Percentiles rank a stretch among this genome's conserved stretches.
phyloP scores from a whole-genome alignment of 2,113 vertebrate genomes.

The Sula dactylatra region DNA sequence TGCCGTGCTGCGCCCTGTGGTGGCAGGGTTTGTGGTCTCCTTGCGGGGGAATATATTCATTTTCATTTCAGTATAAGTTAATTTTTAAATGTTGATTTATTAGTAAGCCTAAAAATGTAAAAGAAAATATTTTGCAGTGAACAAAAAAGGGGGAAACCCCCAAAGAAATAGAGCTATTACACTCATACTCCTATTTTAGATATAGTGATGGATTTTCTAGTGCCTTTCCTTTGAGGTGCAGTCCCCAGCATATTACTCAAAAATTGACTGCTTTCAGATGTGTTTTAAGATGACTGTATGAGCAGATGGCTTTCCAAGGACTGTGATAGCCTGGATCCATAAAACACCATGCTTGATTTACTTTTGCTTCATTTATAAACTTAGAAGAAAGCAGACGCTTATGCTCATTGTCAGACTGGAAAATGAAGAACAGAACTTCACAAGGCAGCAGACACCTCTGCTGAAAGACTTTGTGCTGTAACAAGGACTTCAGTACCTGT shows the following conservation, averaged over 20 bases:
- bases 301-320: conserved; percentile 6
- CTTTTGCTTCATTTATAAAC: not conserved
- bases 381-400: not conserved
- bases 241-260: not conserved
- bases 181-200: not conserved
- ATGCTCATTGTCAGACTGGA: not conserved
- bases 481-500: not conserved
- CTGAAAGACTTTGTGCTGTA: not conserved
- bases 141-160: not conserved
- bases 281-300: not conserved
- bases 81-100: not conserved
- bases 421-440: not conserved
- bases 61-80: not conserved
- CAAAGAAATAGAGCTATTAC: not conserved
- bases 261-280: not conserved
- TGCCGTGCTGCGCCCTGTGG: not conserved
- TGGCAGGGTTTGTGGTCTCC: not conserved
- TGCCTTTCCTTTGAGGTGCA: not conserved
- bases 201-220: not conserved
- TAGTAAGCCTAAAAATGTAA: not conserved
- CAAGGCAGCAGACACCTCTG: not conserved
- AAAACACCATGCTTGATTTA: not conserved
- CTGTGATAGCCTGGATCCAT: not conserved
- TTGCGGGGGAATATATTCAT: not conserved
- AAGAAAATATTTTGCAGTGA: not conserved